Evolutionary conservation across 2,797 vertebrate species (phyloP).

Genomic region (Tamandua tetradactyla): DNA sequence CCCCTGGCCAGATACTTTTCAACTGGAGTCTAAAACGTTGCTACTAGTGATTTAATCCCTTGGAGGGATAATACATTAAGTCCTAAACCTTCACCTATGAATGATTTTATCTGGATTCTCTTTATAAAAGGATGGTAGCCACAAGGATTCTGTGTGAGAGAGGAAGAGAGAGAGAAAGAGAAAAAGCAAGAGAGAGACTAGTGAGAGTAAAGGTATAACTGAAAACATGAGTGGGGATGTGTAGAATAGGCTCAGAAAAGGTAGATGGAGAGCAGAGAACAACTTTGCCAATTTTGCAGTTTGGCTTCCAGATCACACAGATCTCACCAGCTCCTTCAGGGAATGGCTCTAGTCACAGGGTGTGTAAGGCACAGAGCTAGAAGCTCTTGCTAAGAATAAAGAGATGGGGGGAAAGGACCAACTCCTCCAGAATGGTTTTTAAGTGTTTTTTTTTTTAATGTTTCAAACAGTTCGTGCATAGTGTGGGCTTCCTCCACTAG

Average conservation of each 20-base stretch:
- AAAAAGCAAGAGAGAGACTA: background rate
- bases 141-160: background rate
- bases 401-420: background rate
- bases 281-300: fast-evolving
- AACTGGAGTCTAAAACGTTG: background rate
- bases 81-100: background rate
- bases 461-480: background rate
- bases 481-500: background rate
- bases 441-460: background rate
- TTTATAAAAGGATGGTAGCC: background rate
- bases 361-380: background rate
- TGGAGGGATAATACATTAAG: background rate
- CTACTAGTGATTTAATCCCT: background rate
- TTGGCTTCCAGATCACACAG: background rate
- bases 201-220: background rate
- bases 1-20: background rate
- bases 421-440: background rate
- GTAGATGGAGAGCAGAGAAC: background rate
- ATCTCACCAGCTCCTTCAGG: background rate
- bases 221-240: background rate
- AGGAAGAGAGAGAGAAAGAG: background rate
- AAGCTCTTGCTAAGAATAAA: background rate
- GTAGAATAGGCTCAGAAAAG: background rate
- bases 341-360: background rate
- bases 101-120: background rate